A percentile compares a stretch with the other conserved stretches of the same genome.
Evolutionary conservation across 2,113 vertebrate species (phyloP).

Genomic region (Phrynocephalus versicolor): DNA sequence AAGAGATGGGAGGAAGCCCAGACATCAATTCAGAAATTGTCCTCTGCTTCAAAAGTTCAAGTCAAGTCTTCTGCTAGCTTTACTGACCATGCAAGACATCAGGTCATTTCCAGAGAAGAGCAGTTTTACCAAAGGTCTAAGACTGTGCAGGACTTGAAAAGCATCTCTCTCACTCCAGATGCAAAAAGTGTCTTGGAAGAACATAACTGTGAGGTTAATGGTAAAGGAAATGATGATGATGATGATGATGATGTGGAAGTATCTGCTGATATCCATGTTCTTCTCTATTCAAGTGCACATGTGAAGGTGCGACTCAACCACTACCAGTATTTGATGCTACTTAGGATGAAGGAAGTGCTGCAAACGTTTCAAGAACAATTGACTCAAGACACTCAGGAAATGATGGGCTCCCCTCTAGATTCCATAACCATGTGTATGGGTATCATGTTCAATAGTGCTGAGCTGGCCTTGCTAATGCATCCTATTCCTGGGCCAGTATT

Average conservation of each 20-base stretch:
- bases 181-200: constrained; percentile 56
- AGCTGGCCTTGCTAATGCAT: constrained; percentile 87
- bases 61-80: constrained; percentile 77
- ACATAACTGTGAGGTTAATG: constrained; percentile 27
- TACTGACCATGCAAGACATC: constrained; percentile 62
- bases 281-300: constrained; percentile 81
- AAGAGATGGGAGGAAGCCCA: constrained; percentile 72
- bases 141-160: constrained; percentile 77
- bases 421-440: constrained; percentile 80
- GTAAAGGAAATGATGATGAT: constrained; percentile 45
- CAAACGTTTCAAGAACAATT: constrained; percentile 84
- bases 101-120: constrained; percentile 43
- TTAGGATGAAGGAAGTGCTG: constrained; percentile 90
- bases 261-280: constrained; percentile 80
- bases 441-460: constrained; percentile 80
- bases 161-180: constrained; percentile 58
- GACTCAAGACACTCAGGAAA: constrained; percentile 75
- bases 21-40: constrained; percentile 47
- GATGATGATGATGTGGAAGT: constrained; percentile 68
- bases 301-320: constrained; percentile 90
- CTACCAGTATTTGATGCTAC: constrained; percentile 92
- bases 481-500: constrained; percentile 62
- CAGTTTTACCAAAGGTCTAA: constrained; percentile 72
- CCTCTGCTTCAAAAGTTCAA: constrained; percentile 60
- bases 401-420: constrained; percentile 65